Percentiles rank a stretch among this genome's conserved stretches.
Evolutionary conservation across 2,113 vertebrate genomes (phyloP).

Genomic region (Oryctolagus cuniculus): mOryCun1.1 NC_091440.1:70633001-70633500

Average conservation of each 20-base stretch:
- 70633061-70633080: conserved; percentile 20
- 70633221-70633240: not conserved
- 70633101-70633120: not conserved
- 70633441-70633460: not conserved
- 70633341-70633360: not conserved
- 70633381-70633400: not conserved
- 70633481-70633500: not conserved
- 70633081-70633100: not conserved
- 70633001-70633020: not conserved
- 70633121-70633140: not conserved
- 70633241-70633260: not conserved
- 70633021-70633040: not conserved
- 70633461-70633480: not conserved
- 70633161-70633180: not conserved
- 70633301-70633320: conserved; percentile 6
- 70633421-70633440: not conserved
- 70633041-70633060: conserved; percentile 3
- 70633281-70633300: not conserved
- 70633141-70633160: conserved; percentile 21
- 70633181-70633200: conserved; percentile 11
- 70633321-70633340: conserved; percentile 36
- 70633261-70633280: not conserved
- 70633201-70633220: conserved; percentile 12
- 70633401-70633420: not conserved
- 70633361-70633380: not conserved